Base-by-base conservation (phyloP, 2,113 vertebrate species). In the Psittacus erithacus region DNA sequence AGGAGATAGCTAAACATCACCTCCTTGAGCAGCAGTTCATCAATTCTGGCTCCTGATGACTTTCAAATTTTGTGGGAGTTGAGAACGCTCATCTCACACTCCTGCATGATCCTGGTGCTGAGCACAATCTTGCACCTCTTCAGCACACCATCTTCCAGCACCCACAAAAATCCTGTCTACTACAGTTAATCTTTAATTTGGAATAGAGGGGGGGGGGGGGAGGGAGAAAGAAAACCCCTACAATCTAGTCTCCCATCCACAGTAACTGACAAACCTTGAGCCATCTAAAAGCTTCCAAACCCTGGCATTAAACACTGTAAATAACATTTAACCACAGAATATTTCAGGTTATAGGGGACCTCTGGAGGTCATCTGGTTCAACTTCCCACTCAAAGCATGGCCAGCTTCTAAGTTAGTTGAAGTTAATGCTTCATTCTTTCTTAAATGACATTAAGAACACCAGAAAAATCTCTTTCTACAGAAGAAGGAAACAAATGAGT, bases 131-230 rank as follows among this genome's bases (percentile, higher is more conserved):
- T 59, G 64, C 68, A 88, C 19, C 49, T 83, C 63, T 86, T 14
- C 11, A 9, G 67, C 67, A 80, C 88, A 88, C 43, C 7, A 86
- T 43, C 86, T 70, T 80, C 71, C 88, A 88, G 82, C 38, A 92
- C 68, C 80, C 80, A 81, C 80, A 90, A 50, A 89, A 92, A 70
- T 63, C 60, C 64, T 53, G 22, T 63, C 63, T 81, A 14, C 16
- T 63, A 29, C 68, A 50, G 63, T 88, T 57, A 17, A 63, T n/a
- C 68, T 90, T 74, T 25, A 39, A 52, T 70, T 83, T 1, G 7
- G 44, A 69, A 57, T 14, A 47, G 64, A 12, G 52, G 3, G 3
- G 4, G 3, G 1, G 9, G 8, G 4, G 4, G 1, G 1, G 9
- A 9, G 11, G 17, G 10, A 13, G 25, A 38, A 14, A 5, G 1